Evolutionary conservation across 1,140 invertebrate genomes (phyloP).

Genomic region (Asobara japonica): DNA sequence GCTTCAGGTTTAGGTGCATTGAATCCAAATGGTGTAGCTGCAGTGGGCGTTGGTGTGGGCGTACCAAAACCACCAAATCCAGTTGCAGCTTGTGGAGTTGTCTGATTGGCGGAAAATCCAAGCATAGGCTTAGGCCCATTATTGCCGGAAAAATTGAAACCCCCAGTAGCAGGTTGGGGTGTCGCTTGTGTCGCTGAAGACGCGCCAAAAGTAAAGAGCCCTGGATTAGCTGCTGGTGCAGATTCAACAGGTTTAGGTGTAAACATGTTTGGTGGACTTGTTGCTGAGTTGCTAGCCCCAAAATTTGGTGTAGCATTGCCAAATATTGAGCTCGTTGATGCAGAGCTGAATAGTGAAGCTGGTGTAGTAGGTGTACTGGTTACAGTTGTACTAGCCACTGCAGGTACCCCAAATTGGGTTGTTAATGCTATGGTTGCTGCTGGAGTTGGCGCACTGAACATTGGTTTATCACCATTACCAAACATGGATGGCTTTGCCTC

Average conservation of each 20-base stretch:
- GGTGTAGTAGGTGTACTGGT: not conserved
- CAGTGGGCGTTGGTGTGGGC: not conserved
- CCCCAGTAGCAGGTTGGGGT: not conserved
- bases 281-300: not conserved
- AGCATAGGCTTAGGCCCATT: slow-evolving; percentile 20
- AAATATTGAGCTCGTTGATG: not conserved
- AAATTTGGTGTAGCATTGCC: not conserved
- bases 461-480: not conserved
- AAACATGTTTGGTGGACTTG: not conserved
- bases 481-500: not conserved
- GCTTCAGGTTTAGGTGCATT: slow-evolving; percentile 50
- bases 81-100: not conserved
- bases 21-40: slow-evolving; percentile 46
- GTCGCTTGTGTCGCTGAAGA: not conserved
- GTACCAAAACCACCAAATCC: slow-evolving; percentile 18
- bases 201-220: not conserved
- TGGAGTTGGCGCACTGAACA: not conserved
- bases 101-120: slow-evolving; percentile 12
- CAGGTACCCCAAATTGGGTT: not conserved
- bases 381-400: not conserved
- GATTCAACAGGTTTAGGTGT: not conserved
- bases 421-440: too few relatives aligned
- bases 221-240: not conserved
- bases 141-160: slow-evolving; percentile 23
- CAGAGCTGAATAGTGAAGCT: not conserved